Conservation (phyloP, 2,113 vertebrate genomes). For the Telmatochromis sp. region DNA sequence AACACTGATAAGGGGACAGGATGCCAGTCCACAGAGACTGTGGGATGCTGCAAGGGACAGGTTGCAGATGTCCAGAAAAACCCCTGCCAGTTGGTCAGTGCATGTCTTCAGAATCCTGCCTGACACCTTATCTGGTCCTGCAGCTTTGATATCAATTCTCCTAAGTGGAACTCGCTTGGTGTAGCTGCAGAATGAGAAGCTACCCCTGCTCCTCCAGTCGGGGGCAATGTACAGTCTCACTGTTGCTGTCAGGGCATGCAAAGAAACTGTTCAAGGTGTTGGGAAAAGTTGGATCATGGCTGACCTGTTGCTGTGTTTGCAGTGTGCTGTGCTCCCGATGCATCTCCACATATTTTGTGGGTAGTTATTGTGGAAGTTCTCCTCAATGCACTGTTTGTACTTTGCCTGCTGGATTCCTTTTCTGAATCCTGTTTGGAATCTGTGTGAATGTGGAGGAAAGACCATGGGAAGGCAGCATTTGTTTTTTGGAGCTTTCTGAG, state of each 20-base stretch:
- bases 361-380: neutral
- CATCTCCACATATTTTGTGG: neutral
- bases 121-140: neutral
- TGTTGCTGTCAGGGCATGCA: neutral
- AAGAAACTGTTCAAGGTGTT: neutral
- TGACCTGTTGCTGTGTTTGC: neutral
- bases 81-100: neutral
- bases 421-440: neutral
- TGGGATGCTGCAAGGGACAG: neutral
- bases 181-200: neutral
- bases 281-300: neutral
- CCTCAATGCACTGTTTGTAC: neutral
- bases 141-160: neutral
- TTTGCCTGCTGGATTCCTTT: neutral
- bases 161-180: neutral
- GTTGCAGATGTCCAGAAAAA: neutral
- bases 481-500: neutral
- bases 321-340: neutral
- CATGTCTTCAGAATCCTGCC: rapidly evolving
- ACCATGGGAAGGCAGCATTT: neutral
- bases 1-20: neutral
- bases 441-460: neutral
- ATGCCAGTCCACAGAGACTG: neutral
- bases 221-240: neutral
- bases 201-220: neutral